Evolutionary conservation across 35 echinoderm and acorn worm genomes (phyloP).

Genomic region (Anneissia japonica): DNA sequence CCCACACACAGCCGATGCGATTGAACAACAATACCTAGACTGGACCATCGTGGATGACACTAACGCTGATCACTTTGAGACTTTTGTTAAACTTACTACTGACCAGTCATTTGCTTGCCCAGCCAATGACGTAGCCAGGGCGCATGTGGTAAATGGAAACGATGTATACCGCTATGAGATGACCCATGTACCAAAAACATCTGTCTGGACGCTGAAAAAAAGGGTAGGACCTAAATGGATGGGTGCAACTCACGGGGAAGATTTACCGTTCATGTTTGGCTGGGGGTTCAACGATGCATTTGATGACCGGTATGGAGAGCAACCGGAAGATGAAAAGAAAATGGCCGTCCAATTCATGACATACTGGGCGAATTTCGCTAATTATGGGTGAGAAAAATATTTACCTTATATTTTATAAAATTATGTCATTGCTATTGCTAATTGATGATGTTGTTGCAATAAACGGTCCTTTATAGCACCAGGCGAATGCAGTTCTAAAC

Average conservation of each 20-base stretch:
- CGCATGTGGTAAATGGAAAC: background rate
- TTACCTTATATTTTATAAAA: too few species aligned
- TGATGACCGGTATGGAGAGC: background rate
- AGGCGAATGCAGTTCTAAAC: too few species aligned
- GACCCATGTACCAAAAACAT: constrained; percentile 42
- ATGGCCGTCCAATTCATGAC: constrained; percentile 30
- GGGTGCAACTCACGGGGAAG: constrained; percentile 53
- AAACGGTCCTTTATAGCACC: too few species aligned
- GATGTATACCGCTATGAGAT: constrained; percentile 41
- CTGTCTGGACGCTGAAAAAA: constrained; percentile 7
- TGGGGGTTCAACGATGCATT: constrained; percentile 39
- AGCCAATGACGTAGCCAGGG: constrained; percentile 27
- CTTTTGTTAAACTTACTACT: constrained; percentile 29
- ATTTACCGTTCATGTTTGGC: constrained; percentile 57
- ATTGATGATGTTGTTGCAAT: too few species aligned
- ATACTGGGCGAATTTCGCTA: constrained; percentile 59
- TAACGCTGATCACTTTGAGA: constrained; percentile 47
- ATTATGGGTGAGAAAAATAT: constrained; percentile 33
- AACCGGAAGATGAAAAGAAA: constrained; percentile 20
- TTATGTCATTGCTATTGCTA: too few species aligned
- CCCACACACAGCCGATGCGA: constrained; percentile 29
- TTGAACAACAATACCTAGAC: constrained; percentile 55
- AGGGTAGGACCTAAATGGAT: constrained; percentile 29
- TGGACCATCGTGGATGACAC: constrained; percentile 46
- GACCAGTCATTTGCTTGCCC: constrained; percentile 57